These are phyloP conservation scores for Ariopsis seemanni DNA, from an alignment of 2,113 vertebrate species.

Conservation along the genomic window DNA sequence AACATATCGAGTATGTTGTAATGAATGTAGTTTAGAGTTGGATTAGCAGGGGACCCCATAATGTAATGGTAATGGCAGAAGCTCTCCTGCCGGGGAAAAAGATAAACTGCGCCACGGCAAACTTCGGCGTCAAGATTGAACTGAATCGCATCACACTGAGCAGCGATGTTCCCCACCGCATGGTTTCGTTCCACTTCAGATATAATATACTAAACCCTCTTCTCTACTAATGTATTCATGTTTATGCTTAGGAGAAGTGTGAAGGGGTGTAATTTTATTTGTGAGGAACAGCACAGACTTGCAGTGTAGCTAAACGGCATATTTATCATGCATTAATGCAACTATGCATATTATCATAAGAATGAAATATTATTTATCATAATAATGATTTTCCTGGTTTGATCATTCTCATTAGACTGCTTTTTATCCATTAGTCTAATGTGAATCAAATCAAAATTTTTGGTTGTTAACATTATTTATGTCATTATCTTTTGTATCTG, in stretches of 20 bases:
- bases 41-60: slow-evolving; percentile 15
- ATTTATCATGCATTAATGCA: slow-evolving; percentile 2
- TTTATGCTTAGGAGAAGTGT: slow-evolving; percentile 16
- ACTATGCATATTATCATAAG: background rate
- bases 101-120: slow-evolving; percentile 12
- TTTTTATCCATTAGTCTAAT: background rate
- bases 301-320: slow-evolving; percentile 14
- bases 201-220: slow-evolving; percentile 6
- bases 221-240: background rate
- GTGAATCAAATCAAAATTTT: background rate
- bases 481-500: background rate
- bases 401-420: background rate
- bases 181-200: slow-evolving; percentile 18
- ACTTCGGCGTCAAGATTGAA: background rate
- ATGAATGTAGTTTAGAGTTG: background rate
- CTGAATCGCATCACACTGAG: slow-evolving; percentile 14
- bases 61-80: slow-evolving; percentile 26
- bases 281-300: background rate
- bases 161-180: background rate
- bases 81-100: slow-evolving; percentile 22
- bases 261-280: slow-evolving; percentile 16
- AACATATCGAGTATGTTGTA: background rate
- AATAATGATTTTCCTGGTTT: too few species aligned
- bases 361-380: background rate
- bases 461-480: background rate